Evolutionary conservation across 2,888 invertebrate species (phyloP), one percentile per base, ranked within the genome.

Genomic region (Eulithis testata): DNA sequence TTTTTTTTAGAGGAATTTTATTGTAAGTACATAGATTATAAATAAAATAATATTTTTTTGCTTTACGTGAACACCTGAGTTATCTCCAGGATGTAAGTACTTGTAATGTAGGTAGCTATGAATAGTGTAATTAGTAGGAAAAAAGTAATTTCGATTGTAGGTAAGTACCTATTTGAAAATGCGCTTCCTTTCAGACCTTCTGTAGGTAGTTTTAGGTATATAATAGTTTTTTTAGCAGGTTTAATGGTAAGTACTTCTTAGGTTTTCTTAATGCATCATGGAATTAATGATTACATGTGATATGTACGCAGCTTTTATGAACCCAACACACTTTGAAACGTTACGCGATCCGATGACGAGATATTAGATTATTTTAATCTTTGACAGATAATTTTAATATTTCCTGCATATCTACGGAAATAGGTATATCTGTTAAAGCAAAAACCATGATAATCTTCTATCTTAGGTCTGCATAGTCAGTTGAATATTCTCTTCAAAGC

Each of bases 71-170:
- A 53, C 60, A 12, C 49, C 61, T 60, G 58, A 62, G 50, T 65
- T 58, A 40, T 21, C 49, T 8, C 49, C 65, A 65, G 61, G 58
- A 65, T 62, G 65, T 65, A 58, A 65, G 65, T 65, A 65, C 56
- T 44, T 27, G 52, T 36, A 47, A 27, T 47, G 14, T 37, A 54
- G 44, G 14, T 37, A 54, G 44, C 40, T 9, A 44, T 51, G 14
- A n/a, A 14, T 57, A 52, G 8, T 47, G 14, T 60, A 65, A 3
- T 47, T 47, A 21, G 56, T 55, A 52, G 45, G 49, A 60, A 5
- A 11, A 45, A 60, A 27, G 2, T 36, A n/a, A 44, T 12, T 51
- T 51, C 2, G 36, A 31, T 52, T 11, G 44, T 55, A 55, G 54
- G 40, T 31, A 31, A 31, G 31, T 31, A 3, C 40, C 40, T 40